These are phyloP conservation scores for Trididemnum nubilum DNA, from an alignment of 23 tunicate genomes.

Conservation along the genomic window DNA sequence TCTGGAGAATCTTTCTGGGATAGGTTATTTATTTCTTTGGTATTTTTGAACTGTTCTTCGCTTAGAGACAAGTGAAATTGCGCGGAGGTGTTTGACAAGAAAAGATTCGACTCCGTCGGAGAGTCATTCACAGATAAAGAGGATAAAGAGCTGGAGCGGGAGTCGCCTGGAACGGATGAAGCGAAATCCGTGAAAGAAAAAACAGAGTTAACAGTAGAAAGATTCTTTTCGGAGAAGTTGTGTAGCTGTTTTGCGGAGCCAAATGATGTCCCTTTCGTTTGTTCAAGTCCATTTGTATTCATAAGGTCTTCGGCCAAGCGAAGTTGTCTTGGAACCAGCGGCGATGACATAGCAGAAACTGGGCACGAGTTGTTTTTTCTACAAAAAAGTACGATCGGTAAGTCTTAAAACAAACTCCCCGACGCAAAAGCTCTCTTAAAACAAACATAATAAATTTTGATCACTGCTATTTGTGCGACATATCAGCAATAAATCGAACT, in stretches of 20 bases:
- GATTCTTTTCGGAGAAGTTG: neutral
- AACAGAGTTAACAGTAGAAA: neutral
- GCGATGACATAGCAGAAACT: neutral
- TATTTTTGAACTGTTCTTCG: neutral
- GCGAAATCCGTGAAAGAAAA: neutral
- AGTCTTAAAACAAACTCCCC: too few relatives aligned
- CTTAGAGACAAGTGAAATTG: constrained; percentile 8
- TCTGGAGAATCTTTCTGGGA: neutral
- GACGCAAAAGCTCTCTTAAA: too few relatives aligned
- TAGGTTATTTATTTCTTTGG: neutral
- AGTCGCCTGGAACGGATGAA: neutral
- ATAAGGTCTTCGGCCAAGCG: neutral
- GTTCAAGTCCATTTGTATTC: neutral
- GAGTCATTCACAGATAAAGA: neutral
- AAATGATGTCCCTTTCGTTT: constrained; percentile 1
- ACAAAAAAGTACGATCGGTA: too few relatives aligned
- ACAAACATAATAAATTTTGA: too few relatives aligned
- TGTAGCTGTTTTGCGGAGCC: neutral
- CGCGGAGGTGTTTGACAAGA: constrained; percentile 1
- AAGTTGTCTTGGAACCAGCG: neutral
- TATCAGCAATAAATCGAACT: too few relatives aligned
- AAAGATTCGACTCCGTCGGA: neutral
- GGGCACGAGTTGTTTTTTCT: constrained; percentile 8
- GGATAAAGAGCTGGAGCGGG: neutral
- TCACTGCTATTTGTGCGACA: too few relatives aligned